Conservation (phyloP, 1,140 invertebrate genomes). For the Scaptodrosophila lebanonensis region DNA sequence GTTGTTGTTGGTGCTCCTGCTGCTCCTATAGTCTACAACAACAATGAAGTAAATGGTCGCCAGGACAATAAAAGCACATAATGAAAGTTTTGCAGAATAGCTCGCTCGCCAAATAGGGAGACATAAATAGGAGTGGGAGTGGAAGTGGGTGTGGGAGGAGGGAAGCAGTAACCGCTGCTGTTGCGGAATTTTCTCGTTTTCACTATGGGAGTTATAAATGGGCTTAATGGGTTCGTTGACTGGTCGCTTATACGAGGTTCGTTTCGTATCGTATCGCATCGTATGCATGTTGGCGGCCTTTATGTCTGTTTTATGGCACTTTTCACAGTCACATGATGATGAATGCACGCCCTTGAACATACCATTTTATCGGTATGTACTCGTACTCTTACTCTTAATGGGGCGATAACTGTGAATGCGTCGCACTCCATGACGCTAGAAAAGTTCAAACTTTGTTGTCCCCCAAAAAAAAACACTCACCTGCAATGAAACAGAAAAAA, state of each 20-base stretch:
- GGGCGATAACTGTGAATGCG: too few species aligned
- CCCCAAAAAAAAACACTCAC: conserved; percentile 41
- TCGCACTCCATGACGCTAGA: too few species aligned
- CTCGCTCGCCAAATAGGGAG: too few species aligned
- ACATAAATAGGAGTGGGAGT: too few species aligned
- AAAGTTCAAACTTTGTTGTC: too few species aligned
- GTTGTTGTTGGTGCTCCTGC: conserved; percentile 37
- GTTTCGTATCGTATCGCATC: background rate
- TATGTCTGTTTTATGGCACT: conserved; percentile 29
- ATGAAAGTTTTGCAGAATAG: conserved; percentile 66
- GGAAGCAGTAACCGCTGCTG: too few species aligned
- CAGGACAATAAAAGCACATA: conserved; percentile 69
- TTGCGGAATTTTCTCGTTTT: too few species aligned
- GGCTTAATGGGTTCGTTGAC: conserved; percentile 72
- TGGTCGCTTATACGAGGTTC: conserved; percentile 28
- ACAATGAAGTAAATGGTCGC: conserved; percentile 39
- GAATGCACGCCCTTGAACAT: conserved; percentile 53
- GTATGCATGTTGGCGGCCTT: conserved; percentile 4
- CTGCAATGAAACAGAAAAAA: conserved; percentile 30
- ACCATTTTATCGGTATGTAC: conserved; percentile 23
- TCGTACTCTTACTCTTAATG: too few species aligned
- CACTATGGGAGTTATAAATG: conserved; percentile 58
- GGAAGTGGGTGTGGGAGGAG: too few species aligned
- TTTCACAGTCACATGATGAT: conserved; percentile 28
- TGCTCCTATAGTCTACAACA: conserved; percentile 26